Evolutionary conservation across 2,113 vertebrate species (phyloP), one percentile per base, ranked within the genome.

Genomic region (Pseudorasbora parva): DNA sequence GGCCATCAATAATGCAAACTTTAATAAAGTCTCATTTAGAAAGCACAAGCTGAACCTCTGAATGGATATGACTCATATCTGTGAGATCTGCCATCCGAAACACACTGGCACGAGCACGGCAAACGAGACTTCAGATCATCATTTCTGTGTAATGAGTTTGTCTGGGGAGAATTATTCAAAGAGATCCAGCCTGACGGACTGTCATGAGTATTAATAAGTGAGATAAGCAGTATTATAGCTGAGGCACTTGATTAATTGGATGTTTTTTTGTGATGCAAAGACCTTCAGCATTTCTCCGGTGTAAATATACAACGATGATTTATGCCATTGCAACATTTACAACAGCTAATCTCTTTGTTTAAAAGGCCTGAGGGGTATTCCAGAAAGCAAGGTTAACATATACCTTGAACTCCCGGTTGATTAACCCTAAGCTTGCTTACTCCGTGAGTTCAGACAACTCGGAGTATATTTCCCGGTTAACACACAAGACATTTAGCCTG

Each of bases 1-100:
- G 11, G 54, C 17, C 74, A 77, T 77, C 30, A 77, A 77, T 77
- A 77, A 77, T 77, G 54, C 54, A 77, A 15, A 77, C 54, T 77
- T 77, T 77, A 77, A 77, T 77, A 77, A 77, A 77, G 21, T 23
- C 74, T 56, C 30, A 33, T 33, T 76, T 56, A n/a, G 30, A 37
- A 76, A 76, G 74, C 49, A 41, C 51, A 33, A 59, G 74, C 54
- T 77, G 74, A 77, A 56, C 27, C 51, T 37, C 51, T 57, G 54
- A 59, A 77, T 77, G 74, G 30, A 77, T 77, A 25, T 77, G 21
- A 77, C 30, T 76, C 30, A 15, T 77, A 59, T 59, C 74, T 1
- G 54, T 14, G 21, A 77, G 54, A 77, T 59, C 30, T 77, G 33
- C 21, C 33, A 77, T 76, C 19, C 73, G 14, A n/a, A 56, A 76